Base-by-base conservation (phyloP, 2,888 invertebrate species). In the Chrysotoxum bicinctum region DNA sequence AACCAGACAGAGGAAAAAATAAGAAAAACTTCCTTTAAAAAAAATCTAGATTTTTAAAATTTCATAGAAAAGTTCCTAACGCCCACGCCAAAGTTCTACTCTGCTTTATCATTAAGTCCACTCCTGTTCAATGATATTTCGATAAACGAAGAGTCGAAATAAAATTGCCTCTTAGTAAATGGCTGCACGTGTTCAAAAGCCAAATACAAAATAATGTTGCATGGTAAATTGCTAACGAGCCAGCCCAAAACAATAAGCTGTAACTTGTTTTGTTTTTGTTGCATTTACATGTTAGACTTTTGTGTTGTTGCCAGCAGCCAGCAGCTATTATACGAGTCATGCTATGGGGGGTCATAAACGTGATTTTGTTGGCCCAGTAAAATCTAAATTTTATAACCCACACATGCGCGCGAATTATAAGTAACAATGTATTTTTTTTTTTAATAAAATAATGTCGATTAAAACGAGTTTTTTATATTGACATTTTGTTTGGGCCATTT, bases 281-380 rank as follows among this genome's bases (percentile, higher is more conserved):
- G 32, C 14, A 21, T 37, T 37, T 35, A 56, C 35, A 12, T 23
- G 9, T 37, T n/a, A 35, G 8, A 7, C 16, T 40, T 62, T 6
- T 16, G 37, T 40, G 54, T 7, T 23, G 16, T 10, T n/a, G 5
- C 16, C 19, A 32, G n/a, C 10, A 54, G n/a, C 23, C 23, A 19
- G 14, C 26, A 2, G 12, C 12, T 7, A 30, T 0, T 10, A 2
- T 26, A 32, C 9, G n/a, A n/a, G n/a, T 26, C 2, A 30, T 37
- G 23, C 26, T 5, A 3, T 26, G 40, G 23, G 60, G 60, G 62
- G 43, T 30, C 62, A 45, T 4, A 62, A 62, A 62, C 62, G 62
- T 62, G 62, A 45, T 62, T 62, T 62, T 43, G 43, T 45, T 62
- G 62, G 60, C 60, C 60, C 23, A 60, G 40, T 60, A 40, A 60